A percentile compares a stretch with the other conserved stretches of the same genome.
These are phyloP conservation scores for Hoplias malabaricus DNA, from an alignment of 2,113 vertebrate genomes.

Conservation along the genomic window DNA sequence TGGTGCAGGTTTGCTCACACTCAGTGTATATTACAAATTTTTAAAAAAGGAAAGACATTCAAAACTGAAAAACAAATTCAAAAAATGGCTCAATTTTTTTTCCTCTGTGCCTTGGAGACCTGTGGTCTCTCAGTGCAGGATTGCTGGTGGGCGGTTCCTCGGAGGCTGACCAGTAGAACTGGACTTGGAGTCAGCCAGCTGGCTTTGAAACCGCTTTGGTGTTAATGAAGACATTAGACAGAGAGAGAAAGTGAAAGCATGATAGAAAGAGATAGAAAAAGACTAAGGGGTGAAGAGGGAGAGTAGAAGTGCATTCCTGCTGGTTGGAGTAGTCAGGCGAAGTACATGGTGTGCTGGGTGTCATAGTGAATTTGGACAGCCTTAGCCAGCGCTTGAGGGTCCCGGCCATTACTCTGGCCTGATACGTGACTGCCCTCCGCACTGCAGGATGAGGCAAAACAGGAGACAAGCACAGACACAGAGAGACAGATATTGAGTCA, in stretches of 20 bases:
- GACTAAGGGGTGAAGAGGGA: slow-evolving; percentile 28
- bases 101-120: slow-evolving; percentile 78
- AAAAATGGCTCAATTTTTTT: slow-evolving; percentile 88
- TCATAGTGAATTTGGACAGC: slow-evolving; percentile 99
- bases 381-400: slow-evolving; percentile 95
- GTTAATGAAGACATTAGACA: slow-evolving; percentile 61
- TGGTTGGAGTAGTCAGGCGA: slow-evolving; percentile 81
- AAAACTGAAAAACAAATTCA: slow-evolving; percentile 66
- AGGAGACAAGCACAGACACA: not conserved
- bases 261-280: slow-evolving; percentile 39
- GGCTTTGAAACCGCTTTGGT: slow-evolving; percentile 69
- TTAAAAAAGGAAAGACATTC: slow-evolving; percentile 59
- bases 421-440: slow-evolving; percentile 98
- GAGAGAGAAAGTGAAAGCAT: slow-evolving; percentile 37
- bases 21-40: slow-evolving; percentile 74
- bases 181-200: slow-evolving; percentile 49
- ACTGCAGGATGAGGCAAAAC: slow-evolving; percentile 67
- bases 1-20: slow-evolving; percentile 65
- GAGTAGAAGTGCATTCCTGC: slow-evolving; percentile 50
- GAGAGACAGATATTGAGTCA: not conserved
- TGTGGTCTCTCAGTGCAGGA: slow-evolving; percentile 78
- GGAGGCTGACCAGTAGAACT: slow-evolving; percentile 67
- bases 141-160: slow-evolving; percentile 87
- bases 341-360: slow-evolving; percentile 99
- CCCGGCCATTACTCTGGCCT: slow-evolving; percentile 96